Percentiles rank a stretch among this genome's conserved stretches.
phyloP scores from a whole-genome alignment of 2,888 invertebrate species.

The Pachycephus smyrnensis region DNA sequence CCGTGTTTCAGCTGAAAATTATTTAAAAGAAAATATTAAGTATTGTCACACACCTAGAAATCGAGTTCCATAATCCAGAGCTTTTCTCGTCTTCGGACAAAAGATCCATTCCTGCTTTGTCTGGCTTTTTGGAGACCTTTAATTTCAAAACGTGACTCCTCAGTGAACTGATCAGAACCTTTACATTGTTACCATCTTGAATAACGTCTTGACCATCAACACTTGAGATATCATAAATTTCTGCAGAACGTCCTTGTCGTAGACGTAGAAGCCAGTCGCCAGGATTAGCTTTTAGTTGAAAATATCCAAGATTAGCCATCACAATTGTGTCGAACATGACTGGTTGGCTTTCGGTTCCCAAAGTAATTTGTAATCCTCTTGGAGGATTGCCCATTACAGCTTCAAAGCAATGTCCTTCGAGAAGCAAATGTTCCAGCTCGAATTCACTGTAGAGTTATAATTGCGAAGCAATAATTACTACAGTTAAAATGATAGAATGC shows the following conservation, averaged over 20 bases:
- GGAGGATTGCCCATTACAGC: slow-evolving; percentile 91
- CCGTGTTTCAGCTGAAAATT: slow-evolving; percentile 26
- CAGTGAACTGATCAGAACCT: slow-evolving; percentile 84
- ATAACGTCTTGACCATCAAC: slow-evolving; percentile 70
- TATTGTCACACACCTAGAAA: slow-evolving; percentile 78
- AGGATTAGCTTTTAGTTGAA: slow-evolving; percentile 97
- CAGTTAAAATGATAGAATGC: neutral
- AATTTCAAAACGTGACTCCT: slow-evolving; percentile 92
- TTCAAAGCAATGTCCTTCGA: slow-evolving; percentile 99
- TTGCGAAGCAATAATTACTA: neutral
- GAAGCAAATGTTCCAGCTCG: slow-evolving; percentile 91
- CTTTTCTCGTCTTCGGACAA: slow-evolving; percentile 81
- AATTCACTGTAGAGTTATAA: slow-evolving; percentile 79
- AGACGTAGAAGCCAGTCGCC: slow-evolving; percentile 94
- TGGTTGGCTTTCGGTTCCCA: slow-evolving; percentile 85
- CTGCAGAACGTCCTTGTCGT: slow-evolving; percentile 92
- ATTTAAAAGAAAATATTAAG: slow-evolving; percentile 7
- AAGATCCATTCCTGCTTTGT: slow-evolving; percentile 87
- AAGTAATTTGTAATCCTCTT: slow-evolving; percentile 94
- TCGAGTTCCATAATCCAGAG: slow-evolving; percentile 92
- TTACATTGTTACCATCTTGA: slow-evolving; percentile 69
- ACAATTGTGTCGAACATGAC: slow-evolving; percentile 95
- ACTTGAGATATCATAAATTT: slow-evolving; percentile 88
- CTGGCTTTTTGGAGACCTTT: slow-evolving; percentile 90
- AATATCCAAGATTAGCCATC: slow-evolving; percentile 99